Evolutionary conservation across 2,888 invertebrate species (phyloP).

Genomic region (Strigamia maritima): DNA sequence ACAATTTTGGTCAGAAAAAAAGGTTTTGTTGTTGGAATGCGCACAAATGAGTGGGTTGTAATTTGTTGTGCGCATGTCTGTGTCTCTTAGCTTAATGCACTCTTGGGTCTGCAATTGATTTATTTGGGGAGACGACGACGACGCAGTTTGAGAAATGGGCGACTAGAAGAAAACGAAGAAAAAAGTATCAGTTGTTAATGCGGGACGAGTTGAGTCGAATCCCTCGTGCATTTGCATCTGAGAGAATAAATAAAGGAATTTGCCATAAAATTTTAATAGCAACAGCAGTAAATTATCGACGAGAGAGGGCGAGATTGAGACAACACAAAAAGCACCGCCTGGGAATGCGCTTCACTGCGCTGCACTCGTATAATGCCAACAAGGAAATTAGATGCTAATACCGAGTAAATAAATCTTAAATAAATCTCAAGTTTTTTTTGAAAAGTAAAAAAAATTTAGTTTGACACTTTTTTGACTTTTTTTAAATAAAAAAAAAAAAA

Average conservation of each 20-base stretch:
- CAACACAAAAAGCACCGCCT: slow-evolving; percentile 7
- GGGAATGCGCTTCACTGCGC: background rate
- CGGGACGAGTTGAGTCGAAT: background rate
- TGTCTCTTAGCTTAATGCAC: background rate
- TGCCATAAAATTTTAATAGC: slow-evolving; percentile 23
- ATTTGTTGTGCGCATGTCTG: background rate
- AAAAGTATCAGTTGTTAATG: slow-evolving; percentile 1
- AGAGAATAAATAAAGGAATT: slow-evolving; percentile 16
- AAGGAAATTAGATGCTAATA: background rate
- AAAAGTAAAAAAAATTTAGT: no score
- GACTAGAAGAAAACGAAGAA: background rate
- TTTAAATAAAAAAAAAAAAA: no score
- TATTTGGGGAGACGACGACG: background rate
- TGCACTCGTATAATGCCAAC: background rate
- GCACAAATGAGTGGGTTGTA: background rate
- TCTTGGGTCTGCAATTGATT: background rate
- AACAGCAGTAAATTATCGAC: slow-evolving; percentile 14
- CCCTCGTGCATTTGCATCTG: slow-evolving; percentile 16
- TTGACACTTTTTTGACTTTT: no score
- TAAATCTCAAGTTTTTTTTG: background rate
- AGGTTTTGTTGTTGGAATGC: no score
- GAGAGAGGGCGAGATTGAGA: slow-evolving; percentile 6
- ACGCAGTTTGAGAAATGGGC: slow-evolving; percentile 10
- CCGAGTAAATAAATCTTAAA: background rate
- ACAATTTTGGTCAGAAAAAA: no score